Percentiles rank a stretch among this genome's conserved stretches.
These are phyloP conservation scores for Acanthiza pusilla DNA, from an alignment of 2,797 vertebrate genomes.

Conservation along the genomic window DNA sequence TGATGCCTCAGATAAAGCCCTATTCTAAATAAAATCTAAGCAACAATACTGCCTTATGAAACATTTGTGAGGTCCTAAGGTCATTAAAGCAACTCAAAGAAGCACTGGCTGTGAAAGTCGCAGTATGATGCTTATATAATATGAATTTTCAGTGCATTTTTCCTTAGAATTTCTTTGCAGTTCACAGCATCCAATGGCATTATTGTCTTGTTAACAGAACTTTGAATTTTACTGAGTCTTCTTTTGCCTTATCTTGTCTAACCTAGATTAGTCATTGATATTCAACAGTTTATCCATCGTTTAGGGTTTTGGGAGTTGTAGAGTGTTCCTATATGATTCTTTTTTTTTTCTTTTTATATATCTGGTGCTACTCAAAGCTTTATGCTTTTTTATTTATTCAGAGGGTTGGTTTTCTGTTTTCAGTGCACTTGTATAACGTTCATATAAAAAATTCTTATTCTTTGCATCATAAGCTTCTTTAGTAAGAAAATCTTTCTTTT, in stretches of 20 bases:
- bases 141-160: neutral
- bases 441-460: neutral
- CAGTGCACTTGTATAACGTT: neutral
- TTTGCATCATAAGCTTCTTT: neutral
- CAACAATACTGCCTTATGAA: neutral
- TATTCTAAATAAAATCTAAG: neutral
- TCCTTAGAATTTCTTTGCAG: neutral
- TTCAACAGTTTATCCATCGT: neutral
- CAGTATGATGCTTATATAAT: neutral
- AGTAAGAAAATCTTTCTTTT: neutral
- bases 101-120: neutral
- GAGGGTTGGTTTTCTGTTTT: neutral
- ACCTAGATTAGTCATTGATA: neutral
- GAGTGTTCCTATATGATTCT: neutral
- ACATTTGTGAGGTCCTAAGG: neutral
- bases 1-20: neutral
- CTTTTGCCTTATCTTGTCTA: neutral
- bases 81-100: neutral
- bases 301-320: neutral
- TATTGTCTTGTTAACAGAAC: neutral
- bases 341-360: neutral
- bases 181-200: neutral
- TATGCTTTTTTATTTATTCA: neutral
- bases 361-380: neutral
- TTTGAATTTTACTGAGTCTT: neutral